Evolutionary conservation across 2,113 vertebrate genomes (phyloP), one percentile per base, ranked within the genome.

Genomic region (Amphilophus citrinellus): DNA sequence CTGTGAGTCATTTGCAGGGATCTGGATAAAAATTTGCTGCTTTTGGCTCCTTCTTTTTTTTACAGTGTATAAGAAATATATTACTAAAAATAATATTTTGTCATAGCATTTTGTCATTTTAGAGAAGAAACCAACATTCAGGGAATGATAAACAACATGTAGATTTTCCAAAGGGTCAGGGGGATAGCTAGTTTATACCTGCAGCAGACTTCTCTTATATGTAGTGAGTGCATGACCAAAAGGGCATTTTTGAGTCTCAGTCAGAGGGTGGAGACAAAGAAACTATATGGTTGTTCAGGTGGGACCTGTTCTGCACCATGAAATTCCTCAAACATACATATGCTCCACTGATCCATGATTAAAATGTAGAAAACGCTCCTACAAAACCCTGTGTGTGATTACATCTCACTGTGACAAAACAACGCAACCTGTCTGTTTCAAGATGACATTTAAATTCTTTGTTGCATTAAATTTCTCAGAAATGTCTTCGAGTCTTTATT

Each of bases 71-170:
- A 14, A 32, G 10, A 50, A 50, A 2, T 47, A 17, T 18, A 61
- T 18, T 53, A 61, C 9, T n/a, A 30, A 58, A 20, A 56, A 76
- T 39, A 62, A 14, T 24, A 37, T 24, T 1, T 44, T 53, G 17
- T 35, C 1, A 14, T 10, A 8, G 15, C 10, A 5, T 47, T 77
- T 14, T 78, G n/a, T 27, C 66, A 24, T 10, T 37, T 63, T 42
- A 60, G 32, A 61, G 18, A 81, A 59, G 30, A 83, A 77, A 80
- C 61, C 15, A 79, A 39, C 14, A 50, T n/a, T 61, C 15, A 50
- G 66, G 10, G 15, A 71, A 50, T 71, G 66, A 71, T 71, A 30
- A 71, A 53, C 17, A 53, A 17, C 10, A 32, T 44, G 6, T 3
- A 42, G 10, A 2, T 44, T 44, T 44, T 44, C 42, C 42, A 14